phyloP scores from a whole-genome alignment of 2,113 vertebrate species.

The Cromileptes altivelis region DNA sequence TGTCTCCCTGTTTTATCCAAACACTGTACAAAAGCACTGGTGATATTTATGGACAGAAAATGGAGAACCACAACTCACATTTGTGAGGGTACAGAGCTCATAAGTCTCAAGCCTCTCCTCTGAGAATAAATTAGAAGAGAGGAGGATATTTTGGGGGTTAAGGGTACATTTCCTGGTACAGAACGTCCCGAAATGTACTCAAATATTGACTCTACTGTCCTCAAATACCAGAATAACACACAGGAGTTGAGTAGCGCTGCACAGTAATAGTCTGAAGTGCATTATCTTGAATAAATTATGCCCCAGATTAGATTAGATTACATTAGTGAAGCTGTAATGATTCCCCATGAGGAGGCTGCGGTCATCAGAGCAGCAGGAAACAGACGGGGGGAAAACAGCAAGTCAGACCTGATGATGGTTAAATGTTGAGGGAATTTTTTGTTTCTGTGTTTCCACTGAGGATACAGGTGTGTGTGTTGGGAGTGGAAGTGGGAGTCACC shows the following conservation, averaged over 20 bases:
- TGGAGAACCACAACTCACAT: conserved; percentile 28
- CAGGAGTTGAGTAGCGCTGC: conserved; percentile 9
- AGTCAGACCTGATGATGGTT: background rate
- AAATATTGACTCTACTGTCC: conserved; percentile 63
- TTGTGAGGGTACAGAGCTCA: conserved; percentile 14
- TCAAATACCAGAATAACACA: conserved; percentile 55
- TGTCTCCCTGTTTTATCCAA: conserved; percentile 9
- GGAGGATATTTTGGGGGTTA: conserved; percentile 23
- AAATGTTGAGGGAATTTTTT: background rate
- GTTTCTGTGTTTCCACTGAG: background rate
- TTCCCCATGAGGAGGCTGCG: conserved; percentile 26
- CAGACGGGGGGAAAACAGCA: background rate
- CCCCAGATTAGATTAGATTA: conserved; percentile 64
- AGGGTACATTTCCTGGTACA: conserved; percentile 42
- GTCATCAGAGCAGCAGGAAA: conserved; percentile 18
- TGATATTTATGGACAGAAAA: conserved; percentile 37
- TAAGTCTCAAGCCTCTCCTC: conserved; percentile 18
- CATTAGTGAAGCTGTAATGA: conserved; percentile 48
- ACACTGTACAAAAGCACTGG: background rate
- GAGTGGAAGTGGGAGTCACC: conserved; percentile 57
- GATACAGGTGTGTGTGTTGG: background rate
- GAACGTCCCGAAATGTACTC: conserved; percentile 42
- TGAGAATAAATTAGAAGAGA: conserved; percentile 47
- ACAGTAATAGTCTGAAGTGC: conserved; percentile 31
- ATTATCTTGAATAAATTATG: conserved; percentile 62